Percentiles rank a stretch among this genome's conserved stretches.
phyloP scores from a whole-genome alignment of 1,140 invertebrate genomes.

The Tetragonula clypearis region DNA sequence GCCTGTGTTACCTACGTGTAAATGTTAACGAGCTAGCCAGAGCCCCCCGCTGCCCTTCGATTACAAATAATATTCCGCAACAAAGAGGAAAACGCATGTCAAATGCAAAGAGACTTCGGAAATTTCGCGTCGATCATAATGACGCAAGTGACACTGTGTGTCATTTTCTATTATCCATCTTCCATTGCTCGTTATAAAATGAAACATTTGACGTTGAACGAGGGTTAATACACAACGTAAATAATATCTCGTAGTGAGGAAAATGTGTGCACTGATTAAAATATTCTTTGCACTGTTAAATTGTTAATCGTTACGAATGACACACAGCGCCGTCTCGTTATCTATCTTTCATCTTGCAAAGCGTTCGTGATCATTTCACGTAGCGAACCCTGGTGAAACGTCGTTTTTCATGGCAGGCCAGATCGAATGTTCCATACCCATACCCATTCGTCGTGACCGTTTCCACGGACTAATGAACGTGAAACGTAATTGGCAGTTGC shows the following conservation, averaged over 20 bases:
- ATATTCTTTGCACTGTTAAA: not conserved
- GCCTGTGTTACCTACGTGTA: not conserved
- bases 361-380: not conserved
- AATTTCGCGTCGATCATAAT: too few species aligned
- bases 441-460: not conserved
- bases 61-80: not conserved
- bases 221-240: too few species aligned
- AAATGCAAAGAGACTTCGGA: not conserved
- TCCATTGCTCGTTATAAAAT: too few species aligned
- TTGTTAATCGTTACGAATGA: not conserved
- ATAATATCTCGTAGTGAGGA: too few species aligned
- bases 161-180: too few species aligned
- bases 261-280: too few species aligned
- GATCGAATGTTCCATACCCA: not conserved
- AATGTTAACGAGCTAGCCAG: not conserved
- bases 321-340: not conserved
- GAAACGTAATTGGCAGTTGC: constrained; percentile 21
- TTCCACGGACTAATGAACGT: not conserved
- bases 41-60: not conserved
- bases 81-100: not conserved
- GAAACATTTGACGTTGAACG: too few species aligned
- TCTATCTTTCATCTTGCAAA: not conserved
- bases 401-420: not conserved
- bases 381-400: too few species aligned
- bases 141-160: too few species aligned